Conservation (phyloP, 2,113 vertebrate genomes). For the Calypte anna region DNA sequence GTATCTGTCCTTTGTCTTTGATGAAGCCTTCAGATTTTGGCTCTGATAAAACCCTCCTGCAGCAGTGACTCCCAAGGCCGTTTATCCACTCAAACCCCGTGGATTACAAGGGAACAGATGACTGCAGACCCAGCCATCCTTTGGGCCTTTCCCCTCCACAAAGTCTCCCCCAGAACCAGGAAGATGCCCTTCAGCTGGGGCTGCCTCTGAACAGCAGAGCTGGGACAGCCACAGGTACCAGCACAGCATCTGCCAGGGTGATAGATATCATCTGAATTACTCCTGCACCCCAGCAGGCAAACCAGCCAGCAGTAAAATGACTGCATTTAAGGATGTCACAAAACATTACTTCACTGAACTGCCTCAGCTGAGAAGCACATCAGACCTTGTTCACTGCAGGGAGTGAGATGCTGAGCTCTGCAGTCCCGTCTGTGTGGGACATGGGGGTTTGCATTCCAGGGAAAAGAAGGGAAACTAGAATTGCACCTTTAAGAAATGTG, state of each 20-base stretch:
- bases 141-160: accelerated
- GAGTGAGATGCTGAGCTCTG: not conserved
- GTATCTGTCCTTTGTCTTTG: not conserved
- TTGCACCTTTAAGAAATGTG: not conserved
- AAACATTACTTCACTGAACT: not conserved
- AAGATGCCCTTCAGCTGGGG: not conserved
- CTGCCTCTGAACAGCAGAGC: not conserved
- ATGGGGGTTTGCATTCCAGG: not conserved
- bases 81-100: accelerated
- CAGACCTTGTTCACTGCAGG: not conserved
- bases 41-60: not conserved
- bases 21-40: not conserved
- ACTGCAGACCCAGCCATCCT: not conserved
- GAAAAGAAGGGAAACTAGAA: not conserved
- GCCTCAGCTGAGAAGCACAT: accelerated
- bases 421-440: not conserved
- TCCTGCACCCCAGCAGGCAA: not conserved
- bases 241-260: not conserved
- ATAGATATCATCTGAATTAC: accelerated
- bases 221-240: not conserved
- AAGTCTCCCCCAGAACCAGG: not conserved
- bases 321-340: not conserved
- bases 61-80: not conserved
- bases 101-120: not conserved
- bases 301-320: not conserved